phyloP scores from a whole-genome alignment of 2,888 invertebrate genomes.

The Dryocosmus kuriphilus region DNA sequence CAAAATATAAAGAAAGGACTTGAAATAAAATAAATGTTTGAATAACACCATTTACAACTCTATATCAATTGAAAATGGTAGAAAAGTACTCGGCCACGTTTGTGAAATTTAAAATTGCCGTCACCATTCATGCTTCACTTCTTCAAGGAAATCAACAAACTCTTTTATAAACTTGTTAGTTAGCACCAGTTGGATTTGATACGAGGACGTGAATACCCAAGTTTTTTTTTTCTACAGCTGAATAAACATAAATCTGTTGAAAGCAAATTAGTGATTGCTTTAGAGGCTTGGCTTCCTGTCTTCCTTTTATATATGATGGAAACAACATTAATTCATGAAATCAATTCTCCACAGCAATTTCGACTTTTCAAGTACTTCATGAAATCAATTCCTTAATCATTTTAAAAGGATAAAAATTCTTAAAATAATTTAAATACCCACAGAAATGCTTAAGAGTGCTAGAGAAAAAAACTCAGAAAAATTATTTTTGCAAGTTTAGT shows the following conservation, averaged over 20 bases:
- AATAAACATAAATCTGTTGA: background rate
- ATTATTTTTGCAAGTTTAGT: background rate
- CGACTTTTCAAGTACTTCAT: background rate
- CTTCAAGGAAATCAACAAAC: constrained; percentile 20
- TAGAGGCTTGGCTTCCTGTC: constrained; percentile 32
- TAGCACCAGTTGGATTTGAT: constrained; percentile 44
- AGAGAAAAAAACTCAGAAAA: background rate
- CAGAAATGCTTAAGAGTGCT: background rate
- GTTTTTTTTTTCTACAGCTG: background rate
- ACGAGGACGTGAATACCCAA: constrained; percentile 7
- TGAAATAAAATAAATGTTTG: background rate
- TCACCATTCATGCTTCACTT: background rate
- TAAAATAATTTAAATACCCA: background rate
- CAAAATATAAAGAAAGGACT: background rate
- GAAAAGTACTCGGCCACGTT: background rate
- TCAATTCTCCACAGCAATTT: background rate
- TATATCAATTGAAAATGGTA: background rate
- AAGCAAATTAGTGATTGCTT: background rate
- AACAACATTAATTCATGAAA: background rate
- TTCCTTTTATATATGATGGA: constrained; percentile 3
- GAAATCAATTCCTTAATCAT: background rate
- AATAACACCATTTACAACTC: background rate
- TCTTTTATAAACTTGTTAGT: constrained; percentile 23
- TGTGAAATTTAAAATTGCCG: background rate
- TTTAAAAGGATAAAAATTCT: background rate